Conservation (phyloP, 2,888 invertebrate species). For the Rapana venosa region DNA sequence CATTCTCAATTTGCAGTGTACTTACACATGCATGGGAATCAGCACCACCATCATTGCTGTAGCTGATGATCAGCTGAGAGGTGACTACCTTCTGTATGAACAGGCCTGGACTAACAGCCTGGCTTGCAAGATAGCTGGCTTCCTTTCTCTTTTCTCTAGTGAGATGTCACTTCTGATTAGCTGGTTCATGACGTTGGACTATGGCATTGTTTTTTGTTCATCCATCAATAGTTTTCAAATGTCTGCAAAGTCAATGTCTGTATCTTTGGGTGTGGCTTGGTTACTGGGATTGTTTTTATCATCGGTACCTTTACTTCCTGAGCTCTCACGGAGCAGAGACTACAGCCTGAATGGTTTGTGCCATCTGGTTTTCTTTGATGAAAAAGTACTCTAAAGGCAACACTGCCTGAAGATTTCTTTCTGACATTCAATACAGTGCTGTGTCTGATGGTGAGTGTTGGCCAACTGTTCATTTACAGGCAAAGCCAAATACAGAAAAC, state of each 20-base stretch:
- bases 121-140: background rate
- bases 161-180: background rate
- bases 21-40: background rate
- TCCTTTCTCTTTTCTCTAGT: background rate
- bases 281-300: background rate
- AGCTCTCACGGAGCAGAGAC: background rate
- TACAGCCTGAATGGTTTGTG: background rate
- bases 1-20: background rate
- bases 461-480: background rate
- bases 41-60: background rate
- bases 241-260: background rate
- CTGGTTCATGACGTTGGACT: background rate
- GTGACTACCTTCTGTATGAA: background rate
- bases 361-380: background rate
- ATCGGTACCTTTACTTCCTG: background rate
- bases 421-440: background rate
- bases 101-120: background rate
- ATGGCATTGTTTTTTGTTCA: background rate
- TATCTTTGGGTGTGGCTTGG: background rate
- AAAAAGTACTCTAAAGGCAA: background rate
- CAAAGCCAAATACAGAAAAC: background rate
- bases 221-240: background rate
- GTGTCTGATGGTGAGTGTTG: background rate
- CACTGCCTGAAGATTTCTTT: background rate
- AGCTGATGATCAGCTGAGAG: background rate